A percentile compares a stretch with the other conserved stretches of the same genome.
phyloP scores from a whole-genome alignment of 2,113 vertebrate genomes.

The Anguilla japonica region DNA sequence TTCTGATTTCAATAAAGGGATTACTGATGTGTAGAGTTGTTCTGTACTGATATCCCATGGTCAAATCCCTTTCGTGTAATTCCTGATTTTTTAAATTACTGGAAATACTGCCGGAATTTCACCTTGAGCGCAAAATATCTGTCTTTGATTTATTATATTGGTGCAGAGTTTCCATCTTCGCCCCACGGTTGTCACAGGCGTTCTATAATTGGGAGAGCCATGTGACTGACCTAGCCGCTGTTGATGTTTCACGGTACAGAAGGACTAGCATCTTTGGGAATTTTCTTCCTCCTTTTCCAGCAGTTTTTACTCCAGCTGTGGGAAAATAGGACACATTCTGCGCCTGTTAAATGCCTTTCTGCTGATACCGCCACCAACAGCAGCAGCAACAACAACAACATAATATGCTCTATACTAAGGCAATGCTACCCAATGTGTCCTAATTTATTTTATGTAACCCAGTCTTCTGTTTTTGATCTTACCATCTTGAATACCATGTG shows the following conservation, averaged over 20 bases:
- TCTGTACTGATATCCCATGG: conserved; percentile 28
- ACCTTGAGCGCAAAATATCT: conserved; percentile 54
- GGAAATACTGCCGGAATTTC: conserved; percentile 50
- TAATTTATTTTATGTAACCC: too few species aligned
- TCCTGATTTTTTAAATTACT: conserved; percentile 50
- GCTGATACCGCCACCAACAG: conserved; percentile 29
- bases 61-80: conserved; percentile 47
- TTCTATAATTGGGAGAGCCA: conserved; percentile 59
- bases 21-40: conserved; percentile 3
- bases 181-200: conserved; percentile 49
- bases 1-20: background rate
- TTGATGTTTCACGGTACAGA: conserved; percentile 48
- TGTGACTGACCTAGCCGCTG: conserved; percentile 49
- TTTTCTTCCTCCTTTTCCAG: conserved; percentile 42
- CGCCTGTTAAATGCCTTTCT: conserved; percentile 53
- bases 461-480: too few species aligned
- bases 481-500: too few species aligned
- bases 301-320: conserved; percentile 23
- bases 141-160: conserved; percentile 61
- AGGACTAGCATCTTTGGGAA: conserved; percentile 45
- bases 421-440: too few species aligned
- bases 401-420: background rate
- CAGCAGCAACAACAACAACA: conserved; percentile 15
- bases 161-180: conserved; percentile 55
- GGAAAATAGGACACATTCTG: conserved; percentile 52